phyloP scores from a whole-genome alignment of 2,888 invertebrate genomes.

The Cryptocheilus praepositus region DNA sequence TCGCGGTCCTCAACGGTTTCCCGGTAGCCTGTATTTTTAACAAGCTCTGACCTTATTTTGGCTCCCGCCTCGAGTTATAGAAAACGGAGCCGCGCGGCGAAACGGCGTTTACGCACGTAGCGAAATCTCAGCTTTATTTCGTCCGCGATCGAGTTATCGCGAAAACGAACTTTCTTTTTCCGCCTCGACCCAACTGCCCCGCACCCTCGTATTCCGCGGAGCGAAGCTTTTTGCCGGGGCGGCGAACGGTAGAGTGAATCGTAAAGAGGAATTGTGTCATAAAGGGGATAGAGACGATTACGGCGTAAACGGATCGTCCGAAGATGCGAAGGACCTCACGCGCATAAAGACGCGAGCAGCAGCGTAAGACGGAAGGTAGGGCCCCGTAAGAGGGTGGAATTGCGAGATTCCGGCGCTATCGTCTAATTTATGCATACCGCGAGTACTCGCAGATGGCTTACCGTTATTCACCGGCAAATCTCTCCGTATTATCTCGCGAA shows the following conservation, averaged over 20 bases:
- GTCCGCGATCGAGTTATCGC: neutral
- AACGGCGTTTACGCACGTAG: conserved; percentile 5
- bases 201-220: neutral
- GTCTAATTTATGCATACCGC: too few relatives aligned
- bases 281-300: conserved; percentile 3
- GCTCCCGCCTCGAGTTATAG: neutral
- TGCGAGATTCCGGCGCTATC: too few relatives aligned
- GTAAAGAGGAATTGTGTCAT: conserved; percentile 9
- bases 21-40: conserved; percentile 5
- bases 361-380: too few relatives aligned
- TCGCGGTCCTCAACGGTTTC: neutral
- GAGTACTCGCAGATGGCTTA: too few relatives aligned
- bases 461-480: too few relatives aligned
- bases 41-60: conserved; percentile 6
- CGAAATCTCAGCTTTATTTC: neutral
- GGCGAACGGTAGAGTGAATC: neutral
- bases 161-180: neutral
- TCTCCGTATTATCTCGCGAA: too few relatives aligned
- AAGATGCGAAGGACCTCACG: too few relatives aligned
- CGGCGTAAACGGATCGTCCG: conserved; percentile 6
- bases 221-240: neutral
- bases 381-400: too few relatives aligned
- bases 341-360: too few relatives aligned
- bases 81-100: too few relatives aligned
- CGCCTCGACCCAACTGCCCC: neutral